Conservation (phyloP, 2,797 vertebrate genomes). For the Anas georgica region DNA sequence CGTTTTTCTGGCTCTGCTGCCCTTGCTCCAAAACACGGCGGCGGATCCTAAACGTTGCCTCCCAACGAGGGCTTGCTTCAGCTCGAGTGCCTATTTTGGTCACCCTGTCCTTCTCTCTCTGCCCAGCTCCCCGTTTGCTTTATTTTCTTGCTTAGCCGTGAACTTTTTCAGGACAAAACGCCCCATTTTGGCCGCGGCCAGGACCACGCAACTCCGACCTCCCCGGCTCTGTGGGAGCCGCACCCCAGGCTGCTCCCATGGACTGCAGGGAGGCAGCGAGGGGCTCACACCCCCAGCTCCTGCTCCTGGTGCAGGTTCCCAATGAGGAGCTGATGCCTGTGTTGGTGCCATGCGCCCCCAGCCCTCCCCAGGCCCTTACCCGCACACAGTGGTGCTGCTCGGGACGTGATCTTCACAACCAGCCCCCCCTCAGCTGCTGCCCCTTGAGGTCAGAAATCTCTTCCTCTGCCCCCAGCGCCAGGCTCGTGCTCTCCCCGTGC, state of each 20-base stretch:
- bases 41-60: not conserved
- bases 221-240: not conserved
- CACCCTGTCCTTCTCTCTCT: not conserved
- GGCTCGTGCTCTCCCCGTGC: not conserved
- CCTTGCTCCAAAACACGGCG: not conserved
- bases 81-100: slow-evolving; percentile 13
- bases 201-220: not conserved
- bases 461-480: not conserved
- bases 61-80: not conserved
- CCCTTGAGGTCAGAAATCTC: not conserved
- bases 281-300: accelerated
- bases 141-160: not conserved
- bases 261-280: not conserved
- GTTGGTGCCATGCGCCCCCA: not conserved
- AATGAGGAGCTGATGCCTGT: not conserved
- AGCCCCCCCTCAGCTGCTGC: not conserved
- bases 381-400: not conserved
- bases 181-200: accelerated
- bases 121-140: not conserved
- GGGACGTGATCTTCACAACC: not conserved
- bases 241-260: not conserved
- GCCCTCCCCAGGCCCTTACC: accelerated
- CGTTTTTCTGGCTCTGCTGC: not conserved
- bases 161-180: not conserved
- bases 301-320: not conserved